These are phyloP conservation scores for Clavelina lepadiformis DNA, from an alignment of 23 tunicate species.

Conservation along the genomic window DNA sequence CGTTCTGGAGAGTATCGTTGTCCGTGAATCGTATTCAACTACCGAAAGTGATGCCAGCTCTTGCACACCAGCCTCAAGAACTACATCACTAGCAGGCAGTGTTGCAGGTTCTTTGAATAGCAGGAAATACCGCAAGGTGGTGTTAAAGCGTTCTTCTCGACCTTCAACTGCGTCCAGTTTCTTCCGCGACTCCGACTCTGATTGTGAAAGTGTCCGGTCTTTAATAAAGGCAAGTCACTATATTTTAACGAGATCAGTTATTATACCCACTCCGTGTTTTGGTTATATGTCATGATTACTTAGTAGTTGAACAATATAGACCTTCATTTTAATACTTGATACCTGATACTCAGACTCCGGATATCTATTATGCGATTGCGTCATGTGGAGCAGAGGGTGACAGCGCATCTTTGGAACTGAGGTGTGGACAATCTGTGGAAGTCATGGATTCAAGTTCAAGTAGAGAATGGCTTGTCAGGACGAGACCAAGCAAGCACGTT, in stretches of 20 bases:
- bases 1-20: conserved; percentile 32
- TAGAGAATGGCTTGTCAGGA: conserved; percentile 37
- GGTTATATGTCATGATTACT: too few relatives aligned
- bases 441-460: conserved; percentile 27
- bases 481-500: conserved; percentile 24
- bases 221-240: too few relatives aligned
- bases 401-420: conserved; percentile 11
- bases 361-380: conserved; percentile 31
- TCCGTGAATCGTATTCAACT: conserved; percentile 28
- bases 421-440: conserved; percentile 31
- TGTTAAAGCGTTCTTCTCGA: conserved; percentile 9
- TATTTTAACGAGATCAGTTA: too few relatives aligned
- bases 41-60: conserved; percentile 1
- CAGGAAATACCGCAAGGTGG: conserved; percentile 5
- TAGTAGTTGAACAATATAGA: too few relatives aligned
- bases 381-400: conserved; percentile 3
- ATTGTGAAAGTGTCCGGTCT: conserved; percentile 8
- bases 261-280: too few relatives aligned
- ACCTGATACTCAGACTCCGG: too few relatives aligned
- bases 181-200: conserved; percentile 2
- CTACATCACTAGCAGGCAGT: neutral
- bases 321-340: too few relatives aligned
- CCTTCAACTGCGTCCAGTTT: conserved; percentile 2
- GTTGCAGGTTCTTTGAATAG: neutral
- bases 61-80: neutral